phyloP scores from a whole-genome alignment of 2,113 vertebrate species.

The Neotragus moschatus region DNA sequence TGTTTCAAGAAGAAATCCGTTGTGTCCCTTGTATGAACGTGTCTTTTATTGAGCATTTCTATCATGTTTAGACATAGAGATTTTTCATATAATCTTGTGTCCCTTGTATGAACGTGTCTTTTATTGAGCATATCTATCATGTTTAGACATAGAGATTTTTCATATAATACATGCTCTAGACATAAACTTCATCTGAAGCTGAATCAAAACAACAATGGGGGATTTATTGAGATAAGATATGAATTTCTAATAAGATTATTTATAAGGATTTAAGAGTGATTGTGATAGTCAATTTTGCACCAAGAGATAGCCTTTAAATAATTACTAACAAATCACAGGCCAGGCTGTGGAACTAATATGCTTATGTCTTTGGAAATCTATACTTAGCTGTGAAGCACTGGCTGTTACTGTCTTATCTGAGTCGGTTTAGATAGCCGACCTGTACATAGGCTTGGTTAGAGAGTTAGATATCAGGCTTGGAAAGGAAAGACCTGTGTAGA shows the following conservation, averaged over 20 bases:
- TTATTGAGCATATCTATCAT: background rate
- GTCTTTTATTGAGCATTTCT: background rate
- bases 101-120: background rate
- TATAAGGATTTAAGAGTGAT: background rate
- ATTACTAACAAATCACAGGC: background rate
- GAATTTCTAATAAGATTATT: background rate
- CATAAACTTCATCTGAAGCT: background rate
- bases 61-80: background rate
- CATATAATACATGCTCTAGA: background rate
- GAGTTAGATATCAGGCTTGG: background rate
- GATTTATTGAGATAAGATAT: background rate
- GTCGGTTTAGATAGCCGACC: background rate
- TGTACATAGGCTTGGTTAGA: background rate
- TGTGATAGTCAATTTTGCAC: background rate
- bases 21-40: background rate
- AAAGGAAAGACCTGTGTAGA: background rate
- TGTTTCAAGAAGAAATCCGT: background rate
- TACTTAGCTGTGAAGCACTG: background rate
- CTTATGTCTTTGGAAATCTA: background rate
- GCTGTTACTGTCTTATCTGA: background rate
- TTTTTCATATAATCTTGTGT: background rate
- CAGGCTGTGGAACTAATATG: background rate
- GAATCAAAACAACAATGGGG: background rate
- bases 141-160: background rate
- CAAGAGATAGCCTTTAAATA: background rate